Evolutionary conservation across 2,113 vertebrate species (phyloP).

Genomic region (Capreolus pygargus): DNA sequence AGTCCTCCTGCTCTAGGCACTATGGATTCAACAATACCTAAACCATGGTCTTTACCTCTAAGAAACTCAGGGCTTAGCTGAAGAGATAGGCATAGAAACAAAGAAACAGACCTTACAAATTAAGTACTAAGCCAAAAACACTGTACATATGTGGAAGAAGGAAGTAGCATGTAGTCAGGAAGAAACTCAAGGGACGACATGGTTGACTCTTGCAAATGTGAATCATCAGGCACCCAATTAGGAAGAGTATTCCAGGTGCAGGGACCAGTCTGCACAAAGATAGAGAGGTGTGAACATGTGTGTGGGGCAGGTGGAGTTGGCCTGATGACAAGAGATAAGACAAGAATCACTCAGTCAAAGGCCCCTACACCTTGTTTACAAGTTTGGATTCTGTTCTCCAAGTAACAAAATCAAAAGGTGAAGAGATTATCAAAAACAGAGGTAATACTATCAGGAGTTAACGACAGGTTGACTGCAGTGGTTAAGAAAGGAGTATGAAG

Average conservation of each 20-base stretch:
- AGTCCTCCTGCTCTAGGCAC: neutral
- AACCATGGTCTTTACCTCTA: neutral
- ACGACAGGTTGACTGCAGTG: neutral
- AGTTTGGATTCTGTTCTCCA: neutral
- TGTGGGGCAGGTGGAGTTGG: neutral
- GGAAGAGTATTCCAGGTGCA: neutral
- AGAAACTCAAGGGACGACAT: neutral
- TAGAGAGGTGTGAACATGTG: neutral
- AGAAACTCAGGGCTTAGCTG: neutral
- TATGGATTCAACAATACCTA: neutral
- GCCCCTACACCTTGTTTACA: neutral
- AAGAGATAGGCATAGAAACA: neutral
- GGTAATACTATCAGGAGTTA: neutral
- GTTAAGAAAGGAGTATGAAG: neutral
- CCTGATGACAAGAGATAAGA: neutral
- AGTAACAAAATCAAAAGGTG: neutral
- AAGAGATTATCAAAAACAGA: neutral
- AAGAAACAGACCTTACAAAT: neutral
- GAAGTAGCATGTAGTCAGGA: neutral
- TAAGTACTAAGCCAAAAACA: neutral
- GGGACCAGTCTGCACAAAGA: neutral
- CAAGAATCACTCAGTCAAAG: neutral
- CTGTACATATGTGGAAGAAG: neutral
- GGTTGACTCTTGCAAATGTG: neutral
- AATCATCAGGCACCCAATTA: neutral